Evolutionary conservation across 2,797 vertebrate genomes (phyloP), one percentile per base, ranked within the genome.

Genomic region (Philypnodon macrostomus): DNA sequence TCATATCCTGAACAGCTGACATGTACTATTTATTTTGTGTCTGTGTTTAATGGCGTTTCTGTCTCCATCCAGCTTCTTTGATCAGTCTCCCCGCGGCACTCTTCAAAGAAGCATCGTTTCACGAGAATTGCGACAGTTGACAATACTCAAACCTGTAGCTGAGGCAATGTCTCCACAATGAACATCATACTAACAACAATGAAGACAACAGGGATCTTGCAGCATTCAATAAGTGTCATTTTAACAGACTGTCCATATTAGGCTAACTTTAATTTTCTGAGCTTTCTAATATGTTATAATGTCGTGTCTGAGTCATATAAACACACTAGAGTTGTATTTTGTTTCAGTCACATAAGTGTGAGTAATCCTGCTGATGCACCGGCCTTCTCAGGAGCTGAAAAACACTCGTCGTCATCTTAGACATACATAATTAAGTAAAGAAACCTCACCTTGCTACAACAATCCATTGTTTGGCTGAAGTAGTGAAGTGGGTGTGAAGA

Each of bases 91-190:
- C 66, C 30, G 47, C 53, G 17, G 47, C 0, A 21, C 12, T 37
- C 64, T 67, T 75, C 64, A 70, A 62, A 75, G 76, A 49, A 45
- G 63, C 65, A 37, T 44, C 15, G 51, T 58, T 67, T 71, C 58
- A 57, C 24, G 17, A 56, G 34, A 37, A 50, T 4, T 40, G 49
- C 38, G 19, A 11, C 13, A 70, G 46, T 37, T 47, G 60, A 19
- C 50, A 51, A 50, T 47, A 40, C 3, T 39, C 46, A 63, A 59
- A 73, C 39, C 23, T 64, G 44, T 16, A 44, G 56, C 58, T 70
- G 71, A 24, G 15, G 60, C 65, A 73, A 62, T 47, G 41, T 33
- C 21, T 24, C 35, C 10, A 46, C 35, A 38, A 21, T 32, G 34
- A 45, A 24, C 55, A 67, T 59, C 45, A 15, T 15, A 33, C 53